Percentiles rank a stretch among this genome's conserved stretches.
Conservation (phyloP, 2,797 vertebrate genomes). For the Tauraco hartlaubi region DNA sequence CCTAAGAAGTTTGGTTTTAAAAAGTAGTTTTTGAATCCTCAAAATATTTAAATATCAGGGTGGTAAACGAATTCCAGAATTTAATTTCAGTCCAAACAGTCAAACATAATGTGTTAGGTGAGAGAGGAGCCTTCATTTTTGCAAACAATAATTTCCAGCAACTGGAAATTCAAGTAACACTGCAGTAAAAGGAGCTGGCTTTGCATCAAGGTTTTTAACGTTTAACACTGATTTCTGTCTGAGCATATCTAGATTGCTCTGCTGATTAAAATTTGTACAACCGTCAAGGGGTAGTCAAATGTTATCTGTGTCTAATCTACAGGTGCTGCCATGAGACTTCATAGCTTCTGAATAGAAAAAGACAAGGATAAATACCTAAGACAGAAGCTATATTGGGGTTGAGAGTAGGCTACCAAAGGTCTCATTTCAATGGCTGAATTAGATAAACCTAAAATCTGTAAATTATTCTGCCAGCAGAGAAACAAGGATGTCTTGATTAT, state of each 20-base stretch:
- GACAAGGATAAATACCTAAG: not conserved
- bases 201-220: not conserved
- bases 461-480: not conserved
- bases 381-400: not conserved
- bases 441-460: not conserved
- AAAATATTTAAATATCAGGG: not conserved
- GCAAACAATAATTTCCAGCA: not conserved
- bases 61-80: not conserved
- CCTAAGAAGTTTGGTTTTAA: not conserved
- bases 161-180: not conserved
- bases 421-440: not conserved
- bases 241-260: not conserved
- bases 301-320: not conserved
- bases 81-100: not conserved
- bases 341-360: not conserved
- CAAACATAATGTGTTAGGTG: not conserved
- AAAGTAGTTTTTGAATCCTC: not conserved
- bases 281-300: not conserved
- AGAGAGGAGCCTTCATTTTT: not conserved
- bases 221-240: not conserved
- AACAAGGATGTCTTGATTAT: not conserved
- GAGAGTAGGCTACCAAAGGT: not conserved
- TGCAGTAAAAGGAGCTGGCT: not conserved
- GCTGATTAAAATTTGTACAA: constrained; percentile 28
- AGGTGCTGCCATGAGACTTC: not conserved